Evolutionary conservation across 2,113 vertebrate species (phyloP).

Genomic region (Stigmatopora argus): DNA sequence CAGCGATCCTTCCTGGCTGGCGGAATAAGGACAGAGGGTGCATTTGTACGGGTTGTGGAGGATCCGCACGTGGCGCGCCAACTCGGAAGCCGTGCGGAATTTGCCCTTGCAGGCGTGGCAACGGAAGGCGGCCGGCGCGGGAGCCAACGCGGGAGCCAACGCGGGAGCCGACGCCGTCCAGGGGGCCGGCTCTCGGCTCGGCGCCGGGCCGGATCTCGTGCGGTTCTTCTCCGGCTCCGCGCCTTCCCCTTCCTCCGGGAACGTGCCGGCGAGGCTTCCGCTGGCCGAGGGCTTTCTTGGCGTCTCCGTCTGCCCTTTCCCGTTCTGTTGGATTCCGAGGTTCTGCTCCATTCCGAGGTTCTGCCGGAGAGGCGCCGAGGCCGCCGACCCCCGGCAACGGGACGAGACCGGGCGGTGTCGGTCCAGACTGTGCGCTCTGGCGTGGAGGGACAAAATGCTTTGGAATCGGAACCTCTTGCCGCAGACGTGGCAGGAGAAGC

Average conservation of each 20-base stretch:
- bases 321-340: conserved; percentile 63
- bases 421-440: conserved; percentile 80
- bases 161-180: conserved; percentile 41
- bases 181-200: conserved; percentile 59
- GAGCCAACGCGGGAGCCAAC: too few relatives aligned
- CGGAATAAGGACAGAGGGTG: conserved; percentile 83
- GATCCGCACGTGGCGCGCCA: conserved; percentile 84
- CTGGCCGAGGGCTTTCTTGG: conserved; percentile 41
- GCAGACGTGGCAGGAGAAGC: conserved; percentile 83
- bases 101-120: conserved; percentile 91
- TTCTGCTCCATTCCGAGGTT: conserved; percentile 66
- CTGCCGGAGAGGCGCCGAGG: conserved; percentile 59
- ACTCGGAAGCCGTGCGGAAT: conserved; percentile 84
- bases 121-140: conserved; percentile 70
- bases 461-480: conserved; percentile 90
- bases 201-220: conserved; percentile 10
- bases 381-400: conserved; percentile 45
- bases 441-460: conserved; percentile 87
- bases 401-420: conserved; percentile 66
- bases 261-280: conserved; percentile 17
- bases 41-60: conserved; percentile 90
- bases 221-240: conserved; percentile 35
- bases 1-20: conserved; percentile 82
- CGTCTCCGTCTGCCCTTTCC: conserved; percentile 45
- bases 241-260: conserved; percentile 55